Evolutionary conservation across 2,113 vertebrate genomes (phyloP).

Genomic region (Mirounga angustirostris): DNA sequence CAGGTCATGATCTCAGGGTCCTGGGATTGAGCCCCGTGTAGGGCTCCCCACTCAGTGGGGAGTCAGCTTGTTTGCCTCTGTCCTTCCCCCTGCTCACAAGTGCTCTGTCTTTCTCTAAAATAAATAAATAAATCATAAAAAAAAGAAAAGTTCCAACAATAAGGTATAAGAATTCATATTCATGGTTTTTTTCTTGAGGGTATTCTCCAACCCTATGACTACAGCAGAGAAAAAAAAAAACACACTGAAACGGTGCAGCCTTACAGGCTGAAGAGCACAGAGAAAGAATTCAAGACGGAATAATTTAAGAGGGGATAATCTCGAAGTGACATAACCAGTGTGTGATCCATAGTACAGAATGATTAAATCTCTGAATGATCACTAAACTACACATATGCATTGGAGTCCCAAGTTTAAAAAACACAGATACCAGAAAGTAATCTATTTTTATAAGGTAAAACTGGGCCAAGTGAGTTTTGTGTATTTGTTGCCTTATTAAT

Average conservation of each 20-base stretch:
- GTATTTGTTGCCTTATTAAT: background rate
- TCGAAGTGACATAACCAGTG: background rate
- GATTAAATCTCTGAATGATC: background rate
- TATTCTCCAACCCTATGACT: background rate
- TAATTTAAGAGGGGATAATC: background rate
- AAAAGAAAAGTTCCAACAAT: background rate
- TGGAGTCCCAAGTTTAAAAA: background rate
- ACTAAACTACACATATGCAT: background rate
- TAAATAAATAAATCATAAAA: too few species aligned
- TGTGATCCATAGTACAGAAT: background rate
- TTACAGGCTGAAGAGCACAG: background rate
- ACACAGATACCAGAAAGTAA: background rate
- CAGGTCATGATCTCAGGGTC: too few species aligned
- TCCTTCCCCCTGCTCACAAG: accelerated
- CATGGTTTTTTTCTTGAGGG: background rate
- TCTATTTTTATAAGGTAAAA: background rate
- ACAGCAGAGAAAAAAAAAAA: background rate
- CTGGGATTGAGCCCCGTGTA: too few species aligned
- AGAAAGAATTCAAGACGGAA: background rate
- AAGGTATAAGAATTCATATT: background rate
- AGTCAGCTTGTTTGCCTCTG: too few species aligned
- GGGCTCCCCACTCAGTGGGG: too few species aligned
- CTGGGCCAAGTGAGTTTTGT: background rate
- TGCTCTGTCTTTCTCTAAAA: too few species aligned
- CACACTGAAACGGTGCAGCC: background rate